Evolutionary conservation across 2,113 vertebrate species (phyloP).

Genomic region (Cololabis saira): DNA sequence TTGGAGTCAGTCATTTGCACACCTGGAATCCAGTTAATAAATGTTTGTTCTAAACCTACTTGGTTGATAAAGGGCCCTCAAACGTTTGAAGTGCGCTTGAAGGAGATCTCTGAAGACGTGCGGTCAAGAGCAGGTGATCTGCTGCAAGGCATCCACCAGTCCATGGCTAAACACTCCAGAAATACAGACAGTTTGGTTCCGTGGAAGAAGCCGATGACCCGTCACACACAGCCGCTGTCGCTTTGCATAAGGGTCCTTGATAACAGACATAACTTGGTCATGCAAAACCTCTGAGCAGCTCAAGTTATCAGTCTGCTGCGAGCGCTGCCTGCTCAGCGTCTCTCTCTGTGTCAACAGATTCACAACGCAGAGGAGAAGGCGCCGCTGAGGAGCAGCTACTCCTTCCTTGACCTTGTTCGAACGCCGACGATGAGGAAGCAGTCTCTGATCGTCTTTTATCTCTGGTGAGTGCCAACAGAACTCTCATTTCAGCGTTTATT

Average conservation of each 20-base stretch:
- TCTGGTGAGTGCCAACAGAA: constrained; percentile 66
- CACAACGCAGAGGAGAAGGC: constrained; percentile 28
- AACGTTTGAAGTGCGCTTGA: too few species aligned
- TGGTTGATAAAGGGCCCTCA: too few species aligned
- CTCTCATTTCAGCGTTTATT: not conserved
- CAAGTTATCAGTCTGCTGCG: not conserved
- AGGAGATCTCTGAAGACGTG: too few species aligned
- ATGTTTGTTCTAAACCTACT: too few species aligned
- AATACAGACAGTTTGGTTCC: too few species aligned
- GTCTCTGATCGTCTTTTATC: constrained; percentile 75
- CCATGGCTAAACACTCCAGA: too few species aligned
- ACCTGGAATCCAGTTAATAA: too few species aligned
- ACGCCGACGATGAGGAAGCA: constrained; percentile 72
- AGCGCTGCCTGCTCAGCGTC: not conserved
- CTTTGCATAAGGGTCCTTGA: constrained; percentile 36
- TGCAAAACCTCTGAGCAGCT: constrained; percentile 20
- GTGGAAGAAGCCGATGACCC: too few species aligned
- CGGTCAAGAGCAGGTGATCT: too few species aligned
- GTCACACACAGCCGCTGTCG: not conserved
- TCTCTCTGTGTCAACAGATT: constrained; percentile 34
- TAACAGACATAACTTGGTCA: constrained; percentile 20
- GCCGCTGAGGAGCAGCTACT: constrained; percentile 44
- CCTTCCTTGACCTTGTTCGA: constrained; percentile 67
- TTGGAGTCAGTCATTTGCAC: too few species aligned
- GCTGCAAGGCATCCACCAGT: too few species aligned